These are phyloP conservation scores for Scotopteryx bipunctaria DNA, from an alignment of 2,888 invertebrate genomes.

Conservation along the genomic window DNA sequence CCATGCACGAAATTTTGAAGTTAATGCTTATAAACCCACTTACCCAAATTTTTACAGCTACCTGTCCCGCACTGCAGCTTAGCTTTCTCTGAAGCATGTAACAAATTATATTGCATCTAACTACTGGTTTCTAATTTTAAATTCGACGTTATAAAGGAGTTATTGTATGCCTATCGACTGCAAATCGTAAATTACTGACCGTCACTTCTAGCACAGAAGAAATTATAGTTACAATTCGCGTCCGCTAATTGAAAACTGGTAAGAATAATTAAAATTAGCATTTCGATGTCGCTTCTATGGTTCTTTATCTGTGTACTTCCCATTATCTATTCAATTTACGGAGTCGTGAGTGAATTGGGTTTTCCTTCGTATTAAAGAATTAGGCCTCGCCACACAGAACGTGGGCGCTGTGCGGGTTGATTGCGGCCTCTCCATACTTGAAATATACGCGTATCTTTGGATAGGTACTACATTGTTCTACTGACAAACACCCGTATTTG, in stretches of 20 bases:
- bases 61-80: constrained; percentile 13
- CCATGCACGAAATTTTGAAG: constrained; percentile 13
- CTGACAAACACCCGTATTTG: no score
- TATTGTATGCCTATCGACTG: constrained; percentile 35
- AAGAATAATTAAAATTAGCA: constrained; percentile 49
- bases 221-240: constrained; percentile 20
- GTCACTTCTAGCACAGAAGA: constrained; percentile 26
- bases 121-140: constrained; percentile 42
- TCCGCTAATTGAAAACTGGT: constrained; percentile 34
- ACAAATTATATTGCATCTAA: constrained; percentile 37
- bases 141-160: constrained; percentile 38
- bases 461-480: not conserved
- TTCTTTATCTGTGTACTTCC: constrained; percentile 53
- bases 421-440: not conserved
- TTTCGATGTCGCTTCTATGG: constrained; percentile 48
- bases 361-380: constrained; percentile 57
- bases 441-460: not conserved
- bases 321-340: constrained; percentile 79
- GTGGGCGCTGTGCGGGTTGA: constrained; percentile 17
- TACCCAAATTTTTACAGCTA: constrained; percentile 24
- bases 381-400: constrained; percentile 18
- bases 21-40: constrained; percentile 15
- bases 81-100: constrained; percentile 35
- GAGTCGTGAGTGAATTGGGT: constrained; percentile 61
- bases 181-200: constrained; percentile 36